Conservation (phyloP, 2,797 vertebrate genomes). For the Thaleichthys pacificus region DNA sequence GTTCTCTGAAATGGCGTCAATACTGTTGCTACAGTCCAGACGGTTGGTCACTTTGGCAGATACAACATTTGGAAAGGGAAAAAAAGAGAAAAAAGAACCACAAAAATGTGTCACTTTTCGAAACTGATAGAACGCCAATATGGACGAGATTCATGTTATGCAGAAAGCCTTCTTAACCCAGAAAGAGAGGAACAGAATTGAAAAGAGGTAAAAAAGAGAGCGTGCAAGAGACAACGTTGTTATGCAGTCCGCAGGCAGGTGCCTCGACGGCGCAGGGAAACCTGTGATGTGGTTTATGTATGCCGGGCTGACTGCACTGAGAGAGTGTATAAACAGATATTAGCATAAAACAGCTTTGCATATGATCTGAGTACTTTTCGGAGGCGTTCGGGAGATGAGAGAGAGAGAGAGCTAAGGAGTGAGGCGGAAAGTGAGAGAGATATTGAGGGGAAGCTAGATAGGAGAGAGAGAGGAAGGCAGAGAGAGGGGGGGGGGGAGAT, state of each 20-base stretch:
- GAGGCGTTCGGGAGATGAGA: slow-evolving; percentile 32
- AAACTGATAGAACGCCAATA: background rate
- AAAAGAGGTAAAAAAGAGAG: slow-evolving; percentile 5
- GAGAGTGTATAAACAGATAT: slow-evolving; percentile 57
- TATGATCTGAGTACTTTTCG: slow-evolving; percentile 63
- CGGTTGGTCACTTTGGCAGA: slow-evolving; percentile 52
- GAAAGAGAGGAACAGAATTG: background rate
- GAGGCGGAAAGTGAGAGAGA: slow-evolving; percentile 7
- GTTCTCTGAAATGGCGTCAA: slow-evolving; percentile 55
- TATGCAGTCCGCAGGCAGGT: slow-evolving; percentile 39
- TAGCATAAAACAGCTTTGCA: slow-evolving; percentile 71
- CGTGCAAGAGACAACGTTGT: slow-evolving; percentile 24
- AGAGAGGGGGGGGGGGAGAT: background rate
- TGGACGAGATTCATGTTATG: background rate
- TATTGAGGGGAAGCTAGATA: background rate
- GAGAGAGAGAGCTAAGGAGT: slow-evolving; percentile 17
- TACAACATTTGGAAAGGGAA: background rate
- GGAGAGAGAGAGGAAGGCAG: too few relatives aligned
- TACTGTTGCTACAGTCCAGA: slow-evolving; percentile 51
- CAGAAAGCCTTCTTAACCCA: background rate
- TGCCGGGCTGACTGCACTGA: slow-evolving; percentile 41
- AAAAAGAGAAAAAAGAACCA: background rate
- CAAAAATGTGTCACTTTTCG: background rate
- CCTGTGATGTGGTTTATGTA: slow-evolving; percentile 60
- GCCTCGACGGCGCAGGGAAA: slow-evolving; percentile 14